Evolutionary conservation across 2,797 vertebrate genomes (phyloP).

Genomic region (Tachyglossus aculeatus): DNA sequence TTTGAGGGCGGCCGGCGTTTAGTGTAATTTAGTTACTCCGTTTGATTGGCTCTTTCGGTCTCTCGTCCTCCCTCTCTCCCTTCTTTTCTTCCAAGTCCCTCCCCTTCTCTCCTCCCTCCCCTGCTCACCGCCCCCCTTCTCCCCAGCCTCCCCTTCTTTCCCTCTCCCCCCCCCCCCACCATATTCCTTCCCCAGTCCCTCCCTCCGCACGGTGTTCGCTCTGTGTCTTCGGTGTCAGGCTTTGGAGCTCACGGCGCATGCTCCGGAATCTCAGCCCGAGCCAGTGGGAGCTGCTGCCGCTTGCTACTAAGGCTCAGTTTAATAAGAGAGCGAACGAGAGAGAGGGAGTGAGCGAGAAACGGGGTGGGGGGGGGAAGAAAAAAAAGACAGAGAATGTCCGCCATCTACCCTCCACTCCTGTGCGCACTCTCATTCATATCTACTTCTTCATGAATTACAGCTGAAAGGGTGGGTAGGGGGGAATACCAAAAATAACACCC

Average conservation of each 20-base stretch:
- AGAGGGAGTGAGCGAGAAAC: slow-evolving; percentile 5
- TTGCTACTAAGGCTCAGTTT: slow-evolving; percentile 74
- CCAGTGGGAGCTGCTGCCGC: slow-evolving; percentile 76
- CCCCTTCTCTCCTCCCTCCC: slow-evolving; percentile 53
- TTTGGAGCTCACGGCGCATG: slow-evolving; percentile 76
- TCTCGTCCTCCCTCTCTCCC: slow-evolving; percentile 11
- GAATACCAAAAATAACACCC: slow-evolving; percentile 62
- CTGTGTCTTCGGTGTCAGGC: slow-evolving; percentile 63
- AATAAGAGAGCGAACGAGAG: slow-evolving; percentile 65
- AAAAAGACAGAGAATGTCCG: slow-evolving; percentile 81
- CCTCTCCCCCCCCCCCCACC: slow-evolving; percentile 36
- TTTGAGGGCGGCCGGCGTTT: slow-evolving; percentile 28
- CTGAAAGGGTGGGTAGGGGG: slow-evolving; percentile 67
- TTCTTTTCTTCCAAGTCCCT: slow-evolving; percentile 31
- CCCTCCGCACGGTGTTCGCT: slow-evolving; percentile 27
- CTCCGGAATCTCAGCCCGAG: slow-evolving; percentile 72
- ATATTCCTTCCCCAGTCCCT: slow-evolving; percentile 47
- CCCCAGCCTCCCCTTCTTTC: slow-evolving; percentile 42
- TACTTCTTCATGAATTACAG: slow-evolving; percentile 86
- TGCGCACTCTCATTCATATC: slow-evolving; percentile 71
- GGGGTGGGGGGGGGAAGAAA: neutral
- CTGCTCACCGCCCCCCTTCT: slow-evolving; percentile 15
- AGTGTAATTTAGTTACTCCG: slow-evolving; percentile 2
- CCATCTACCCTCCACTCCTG: slow-evolving; percentile 71
- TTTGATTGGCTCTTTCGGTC: slow-evolving; percentile 63